Base-by-base conservation (phyloP, 2,888 invertebrate genomes). In the Ormyrus rosae region DNA sequence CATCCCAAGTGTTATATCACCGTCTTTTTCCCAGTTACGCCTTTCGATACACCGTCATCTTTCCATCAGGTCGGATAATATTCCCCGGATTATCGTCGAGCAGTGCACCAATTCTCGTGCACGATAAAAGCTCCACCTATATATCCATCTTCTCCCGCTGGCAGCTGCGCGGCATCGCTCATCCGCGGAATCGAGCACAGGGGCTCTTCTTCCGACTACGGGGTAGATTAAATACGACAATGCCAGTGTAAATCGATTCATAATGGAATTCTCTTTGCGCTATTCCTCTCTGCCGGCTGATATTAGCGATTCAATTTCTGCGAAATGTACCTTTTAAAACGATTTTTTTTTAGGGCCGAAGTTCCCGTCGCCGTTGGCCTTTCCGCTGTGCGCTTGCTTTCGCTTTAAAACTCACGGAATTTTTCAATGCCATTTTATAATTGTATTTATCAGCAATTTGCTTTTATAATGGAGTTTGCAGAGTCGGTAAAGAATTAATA, bases 191-290 rank as follows among this genome's bases (percentile, higher is more conserved):
- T 34, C 3, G n/a, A 56, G 34, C 34, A 0, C 34, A 0, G 0
- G 0, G 34, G 34, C 19, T 45, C 11, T 6, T 8, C 34, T 56
- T 69, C 56, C 53, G 34, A 34, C 34, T 34, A 34, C 34, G 34
- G 34, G 55, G 60, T 50, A 61, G 69, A 79, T 79, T 79, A 58
- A 74, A 74, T 68, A 46, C 55, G 60, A 53, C 55, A 72, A 73
- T 71, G 55, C 50, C 60, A 45, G 11, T 63, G 68, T 13, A 51
- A 68, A 68, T 73, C 55, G 61, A 48, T 63, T 73, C 65, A 65
- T 60, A 74, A 69, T 64, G 9, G 55, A 68, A 78, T 78, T 67
- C 34, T 34, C 34, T 68, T 67, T 67, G 53, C 60, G 46, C 19
- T 53, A 45, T 53, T 70, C 19, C 13, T 55, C 10, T 34, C 56